phyloP scores from a whole-genome alignment of 2,888 invertebrate genomes.

The Gordius sp. region DNA sequence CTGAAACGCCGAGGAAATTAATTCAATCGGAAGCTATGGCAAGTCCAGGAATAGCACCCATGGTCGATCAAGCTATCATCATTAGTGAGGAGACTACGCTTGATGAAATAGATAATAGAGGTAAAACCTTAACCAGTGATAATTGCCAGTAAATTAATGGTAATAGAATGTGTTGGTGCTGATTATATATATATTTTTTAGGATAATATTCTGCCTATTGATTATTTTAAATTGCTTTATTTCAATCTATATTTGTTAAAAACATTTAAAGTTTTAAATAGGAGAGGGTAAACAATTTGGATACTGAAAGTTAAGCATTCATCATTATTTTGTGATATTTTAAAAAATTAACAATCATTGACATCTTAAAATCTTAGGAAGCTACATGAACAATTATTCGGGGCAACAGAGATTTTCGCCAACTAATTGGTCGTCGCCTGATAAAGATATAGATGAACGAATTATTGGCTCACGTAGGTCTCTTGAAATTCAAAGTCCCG shows the following conservation, averaged over 20 bases:
- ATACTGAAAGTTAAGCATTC: no score
- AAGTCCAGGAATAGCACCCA: conserved; percentile 7
- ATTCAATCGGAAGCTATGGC: not conserved
- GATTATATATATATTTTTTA: not conserved
- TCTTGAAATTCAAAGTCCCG: not conserved
- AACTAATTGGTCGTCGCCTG: no score
- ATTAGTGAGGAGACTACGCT: no score
- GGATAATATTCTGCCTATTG: no score
- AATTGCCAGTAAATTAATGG: not conserved
- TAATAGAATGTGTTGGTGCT: not conserved
- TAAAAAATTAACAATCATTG: not conserved
- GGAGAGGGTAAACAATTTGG: not conserved
- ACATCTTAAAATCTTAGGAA: no score
- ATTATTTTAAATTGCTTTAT: no score
- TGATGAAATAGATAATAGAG: no score
- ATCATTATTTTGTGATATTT: not conserved
- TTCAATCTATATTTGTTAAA: no score
- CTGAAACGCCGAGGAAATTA: not conserved
- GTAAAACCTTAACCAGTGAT: no score
- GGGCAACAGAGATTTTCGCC: no score
- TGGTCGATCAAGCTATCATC: not conserved
- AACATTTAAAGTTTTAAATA: not conserved
- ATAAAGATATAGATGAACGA: not conserved
- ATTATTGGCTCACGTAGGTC: no score
- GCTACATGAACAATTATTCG: no score